These are phyloP conservation scores for Cyclophora punctaria DNA, from an alignment of 2,888 invertebrate species.

Conservation along the genomic window DNA sequence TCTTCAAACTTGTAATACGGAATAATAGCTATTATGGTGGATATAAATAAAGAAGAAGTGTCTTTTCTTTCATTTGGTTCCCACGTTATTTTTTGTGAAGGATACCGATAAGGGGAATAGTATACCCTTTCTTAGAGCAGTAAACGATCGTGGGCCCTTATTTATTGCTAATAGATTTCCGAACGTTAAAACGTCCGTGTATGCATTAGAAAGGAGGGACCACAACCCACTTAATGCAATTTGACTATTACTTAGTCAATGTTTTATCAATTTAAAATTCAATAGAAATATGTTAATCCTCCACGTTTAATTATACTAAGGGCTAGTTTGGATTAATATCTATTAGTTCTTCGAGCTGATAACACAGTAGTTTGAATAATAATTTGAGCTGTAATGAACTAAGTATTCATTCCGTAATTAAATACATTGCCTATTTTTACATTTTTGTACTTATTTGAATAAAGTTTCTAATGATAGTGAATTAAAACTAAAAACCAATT, in stretches of 20 bases:
- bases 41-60: conserved; percentile 56
- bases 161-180: conserved; percentile 71
- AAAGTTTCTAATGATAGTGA: too few relatives aligned
- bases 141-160: conserved; percentile 62
- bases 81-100: conserved; percentile 70
- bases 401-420: too few relatives aligned
- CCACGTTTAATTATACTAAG: neutral
- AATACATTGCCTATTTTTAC: too few relatives aligned
- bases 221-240: conserved; percentile 34
- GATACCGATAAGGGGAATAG: conserved; percentile 67
- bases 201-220: conserved; percentile 50
- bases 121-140: conserved; percentile 66
- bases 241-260: conserved; percentile 23
- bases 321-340: too few relatives aligned
- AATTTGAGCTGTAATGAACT: too few relatives aligned
- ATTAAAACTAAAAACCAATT: too few relatives aligned
- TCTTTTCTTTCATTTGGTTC: conserved; percentile 64
- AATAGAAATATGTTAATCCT: conserved; percentile 12
- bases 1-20: conserved; percentile 36
- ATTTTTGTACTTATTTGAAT: too few relatives aligned
- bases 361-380: too few relatives aligned
- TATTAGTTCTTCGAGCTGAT: too few relatives aligned
- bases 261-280: conserved; percentile 3
- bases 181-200: conserved; percentile 51
- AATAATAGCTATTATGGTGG: conserved; percentile 47